Conservation (phyloP, 2,113 vertebrate species). For the Pungitius pungitius region DNA sequence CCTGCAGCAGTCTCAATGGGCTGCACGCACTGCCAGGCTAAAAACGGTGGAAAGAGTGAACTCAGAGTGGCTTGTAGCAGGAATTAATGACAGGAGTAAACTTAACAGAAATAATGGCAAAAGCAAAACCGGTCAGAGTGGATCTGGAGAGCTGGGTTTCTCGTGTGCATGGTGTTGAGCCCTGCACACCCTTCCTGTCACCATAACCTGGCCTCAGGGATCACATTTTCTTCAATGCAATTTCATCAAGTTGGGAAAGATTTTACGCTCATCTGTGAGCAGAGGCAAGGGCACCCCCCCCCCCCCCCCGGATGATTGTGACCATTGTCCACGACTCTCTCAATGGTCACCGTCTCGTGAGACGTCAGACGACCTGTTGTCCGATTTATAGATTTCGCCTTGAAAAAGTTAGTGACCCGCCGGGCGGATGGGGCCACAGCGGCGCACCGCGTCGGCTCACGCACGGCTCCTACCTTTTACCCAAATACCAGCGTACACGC, state of each 20-base stretch:
- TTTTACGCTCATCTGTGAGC: constrained; percentile 15
- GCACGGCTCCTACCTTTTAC: background rate
- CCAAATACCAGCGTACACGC: background rate
- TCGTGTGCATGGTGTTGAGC: constrained; percentile 3
- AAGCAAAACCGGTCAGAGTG: background rate
- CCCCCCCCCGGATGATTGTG: no score
- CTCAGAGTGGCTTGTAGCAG: no score
- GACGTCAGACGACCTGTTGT: background rate
- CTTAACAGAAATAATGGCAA: background rate
- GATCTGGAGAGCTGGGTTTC: background rate
- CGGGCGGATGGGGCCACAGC: background rate
- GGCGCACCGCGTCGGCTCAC: background rate
- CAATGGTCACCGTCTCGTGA: background rate
- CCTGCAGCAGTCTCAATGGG: background rate
- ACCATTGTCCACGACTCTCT: no score
- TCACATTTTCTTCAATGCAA: constrained; percentile 25
- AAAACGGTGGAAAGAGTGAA: background rate
- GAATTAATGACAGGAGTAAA: no score
- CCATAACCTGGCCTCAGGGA: constrained; percentile 21
- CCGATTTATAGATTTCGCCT: background rate
- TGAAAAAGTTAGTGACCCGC: constrained; percentile 21
- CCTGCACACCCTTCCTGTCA: constrained; percentile 16
- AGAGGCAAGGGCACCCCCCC: no score
- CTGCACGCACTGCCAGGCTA: background rate
- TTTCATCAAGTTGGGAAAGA: constrained; percentile 31